A percentile compares a stretch with the other conserved stretches of the same genome.
These are phyloP conservation scores for Cryptus armator DNA, from an alignment of 2,888 invertebrate genomes.

Conservation along the genomic window DNA sequence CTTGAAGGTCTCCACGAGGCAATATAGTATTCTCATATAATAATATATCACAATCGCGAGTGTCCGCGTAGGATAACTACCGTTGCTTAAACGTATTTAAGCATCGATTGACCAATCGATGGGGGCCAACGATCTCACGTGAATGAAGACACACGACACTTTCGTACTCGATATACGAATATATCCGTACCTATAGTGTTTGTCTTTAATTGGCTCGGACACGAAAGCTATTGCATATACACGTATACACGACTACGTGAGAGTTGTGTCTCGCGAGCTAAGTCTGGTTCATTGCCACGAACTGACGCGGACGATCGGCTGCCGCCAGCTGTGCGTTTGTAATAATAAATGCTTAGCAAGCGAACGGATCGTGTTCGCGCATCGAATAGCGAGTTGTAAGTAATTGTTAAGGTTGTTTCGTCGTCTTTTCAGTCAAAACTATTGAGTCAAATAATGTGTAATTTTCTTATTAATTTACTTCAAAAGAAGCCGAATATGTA, in stretches of 20 bases:
- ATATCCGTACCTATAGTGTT: not conserved
- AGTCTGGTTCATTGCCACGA: conserved; percentile 59
- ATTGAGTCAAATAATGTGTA: too few species aligned
- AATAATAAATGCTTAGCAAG: conserved; percentile 56
- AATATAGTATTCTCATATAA: not conserved
- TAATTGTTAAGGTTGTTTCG: not conserved
- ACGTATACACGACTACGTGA: not conserved
- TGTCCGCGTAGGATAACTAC: not conserved
- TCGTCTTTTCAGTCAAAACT: not conserved
- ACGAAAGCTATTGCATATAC: not conserved
- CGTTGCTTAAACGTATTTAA: not conserved
- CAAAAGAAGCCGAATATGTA: too few species aligned
- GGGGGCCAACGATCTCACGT: not conserved
- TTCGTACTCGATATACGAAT: not conserved
- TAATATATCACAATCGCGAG: not conserved
- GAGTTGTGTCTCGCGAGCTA: conserved; percentile 11
- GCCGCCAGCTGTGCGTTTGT: conserved; percentile 37
- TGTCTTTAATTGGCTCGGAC: not conserved
- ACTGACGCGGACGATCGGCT: conserved; percentile 19
- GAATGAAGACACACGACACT: not conserved
- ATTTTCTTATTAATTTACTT: too few species aligned
- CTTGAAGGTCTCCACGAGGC: not conserved
- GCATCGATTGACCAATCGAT: not conserved
- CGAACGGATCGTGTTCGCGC: conserved; percentile 19
- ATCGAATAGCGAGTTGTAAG: not conserved